Evolutionary conservation across 2,888 invertebrate genomes (phyloP).

Genomic region (Lottia scabra): DNA sequence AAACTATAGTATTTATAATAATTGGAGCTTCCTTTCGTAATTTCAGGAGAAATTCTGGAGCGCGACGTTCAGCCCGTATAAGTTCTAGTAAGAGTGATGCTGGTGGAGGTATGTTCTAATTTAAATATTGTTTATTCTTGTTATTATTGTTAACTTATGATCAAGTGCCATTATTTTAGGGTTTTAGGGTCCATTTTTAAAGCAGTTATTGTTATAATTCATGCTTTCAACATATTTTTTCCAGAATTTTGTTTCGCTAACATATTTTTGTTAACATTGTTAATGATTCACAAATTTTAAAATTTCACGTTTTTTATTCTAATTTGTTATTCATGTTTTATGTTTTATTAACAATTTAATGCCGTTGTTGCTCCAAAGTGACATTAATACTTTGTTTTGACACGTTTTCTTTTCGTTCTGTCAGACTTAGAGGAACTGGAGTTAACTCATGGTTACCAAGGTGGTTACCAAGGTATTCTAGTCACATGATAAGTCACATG

Average conservation of each 20-base stretch:
- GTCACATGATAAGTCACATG: not conserved
- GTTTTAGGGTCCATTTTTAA: not conserved
- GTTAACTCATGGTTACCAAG: constrained; percentile 1
- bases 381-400: not conserved
- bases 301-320: not conserved
- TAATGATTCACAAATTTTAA: constrained; percentile 11
- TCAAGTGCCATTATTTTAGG: not conserved
- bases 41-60: constrained; percentile 3
- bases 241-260: constrained; percentile 18
- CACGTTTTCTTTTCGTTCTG: not conserved
- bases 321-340: no score
- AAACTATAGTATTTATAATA: no score
- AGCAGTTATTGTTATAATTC: no score
- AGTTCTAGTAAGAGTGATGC: constrained; percentile 57
- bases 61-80: constrained; percentile 28
- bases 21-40: no score
- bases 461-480: constrained; percentile 3
- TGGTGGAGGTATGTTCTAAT: constrained; percentile 45
- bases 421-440: not conserved
- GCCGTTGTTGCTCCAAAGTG: no score
- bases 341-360: no score
- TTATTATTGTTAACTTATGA: not conserved
- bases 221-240: no score
- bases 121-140: not conserved
- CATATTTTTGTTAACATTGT: not conserved